A percentile compares a stretch with the other conserved stretches of the same genome.
Evolutionary conservation across 2,797 vertebrate species (phyloP).

Genomic region (Clarias fuscus): DNA sequence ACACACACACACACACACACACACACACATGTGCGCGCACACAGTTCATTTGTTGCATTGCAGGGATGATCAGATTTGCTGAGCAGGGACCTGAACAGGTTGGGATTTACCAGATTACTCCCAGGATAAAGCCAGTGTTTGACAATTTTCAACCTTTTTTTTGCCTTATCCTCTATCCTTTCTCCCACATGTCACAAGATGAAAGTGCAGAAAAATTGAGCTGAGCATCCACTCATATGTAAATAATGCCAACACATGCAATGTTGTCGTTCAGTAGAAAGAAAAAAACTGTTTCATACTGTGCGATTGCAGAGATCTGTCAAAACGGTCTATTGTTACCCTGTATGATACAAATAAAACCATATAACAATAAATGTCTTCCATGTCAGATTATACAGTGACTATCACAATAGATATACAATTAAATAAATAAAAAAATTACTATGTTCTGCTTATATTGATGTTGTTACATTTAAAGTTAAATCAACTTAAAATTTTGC

Average conservation of each 20-base stretch:
- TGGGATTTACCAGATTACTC: slow-evolving; percentile 70
- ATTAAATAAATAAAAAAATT: background rate
- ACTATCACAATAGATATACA: background rate
- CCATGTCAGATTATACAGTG: background rate
- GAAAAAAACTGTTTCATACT: background rate
- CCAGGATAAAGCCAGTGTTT: slow-evolving; percentile 67
- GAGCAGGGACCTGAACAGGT: slow-evolving; percentile 26
- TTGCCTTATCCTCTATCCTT: slow-evolving; percentile 68
- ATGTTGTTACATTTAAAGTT: background rate
- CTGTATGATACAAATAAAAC: background rate
- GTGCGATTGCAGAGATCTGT: background rate
- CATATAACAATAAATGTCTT: background rate
- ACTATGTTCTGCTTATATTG: background rate
- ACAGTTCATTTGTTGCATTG: background rate
- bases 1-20: background rate
- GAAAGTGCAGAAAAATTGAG: slow-evolving; percentile 53
- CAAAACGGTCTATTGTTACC: background rate
- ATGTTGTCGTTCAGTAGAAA: background rate
- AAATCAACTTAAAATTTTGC: background rate
- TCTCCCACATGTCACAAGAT: slow-evolving; percentile 35
- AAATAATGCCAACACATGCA: background rate
- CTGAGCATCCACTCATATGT: slow-evolving; percentile 21
- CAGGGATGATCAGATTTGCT: background rate
- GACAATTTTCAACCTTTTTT: slow-evolving; percentile 59
- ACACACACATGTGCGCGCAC: background rate